phyloP scores from a whole-genome alignment of 92 coral and sea anemone species.

The Isaurus tuberculatus region DNA sequence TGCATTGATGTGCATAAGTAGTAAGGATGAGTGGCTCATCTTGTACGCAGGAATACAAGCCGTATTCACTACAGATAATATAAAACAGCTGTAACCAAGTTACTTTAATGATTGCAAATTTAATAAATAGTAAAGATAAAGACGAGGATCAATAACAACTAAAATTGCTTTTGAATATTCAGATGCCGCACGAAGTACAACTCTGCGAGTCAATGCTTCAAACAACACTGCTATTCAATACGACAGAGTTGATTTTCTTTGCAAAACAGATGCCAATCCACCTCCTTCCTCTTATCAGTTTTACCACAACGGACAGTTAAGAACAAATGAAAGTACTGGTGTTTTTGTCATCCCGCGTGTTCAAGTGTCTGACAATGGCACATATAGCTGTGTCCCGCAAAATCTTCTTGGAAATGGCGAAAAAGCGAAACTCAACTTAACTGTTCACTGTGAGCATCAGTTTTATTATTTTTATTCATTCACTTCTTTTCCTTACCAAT shows the following conservation, averaged over 20 bases:
- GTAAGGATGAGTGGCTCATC: too few relatives aligned
- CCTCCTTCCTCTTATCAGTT: slow-evolving; percentile 23
- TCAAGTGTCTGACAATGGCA: slow-evolving; percentile 6
- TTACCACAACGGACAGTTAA: slow-evolving; percentile 26
- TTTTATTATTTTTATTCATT: too few relatives aligned
- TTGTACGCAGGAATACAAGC: too few relatives aligned
- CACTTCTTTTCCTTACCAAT: too few relatives aligned
- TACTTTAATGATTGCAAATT: too few relatives aligned
- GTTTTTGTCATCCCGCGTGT: slow-evolving; percentile 36
- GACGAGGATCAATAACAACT: background rate
- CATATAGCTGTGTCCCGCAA: slow-evolving; percentile 20
- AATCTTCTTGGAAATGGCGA: slow-evolving; percentile 26
- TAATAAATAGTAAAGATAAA: too few relatives aligned
- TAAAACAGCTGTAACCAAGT: too few relatives aligned
- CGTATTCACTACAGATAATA: too few relatives aligned
- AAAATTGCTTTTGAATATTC: background rate
- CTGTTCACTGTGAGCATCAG: slow-evolving; percentile 33
- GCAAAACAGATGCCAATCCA: slow-evolving; percentile 56
- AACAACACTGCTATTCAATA: slow-evolving; percentile 35
- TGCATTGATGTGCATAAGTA: too few relatives aligned
- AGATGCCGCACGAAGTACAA: slow-evolving; percentile 21
- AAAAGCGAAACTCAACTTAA: slow-evolving; percentile 7
- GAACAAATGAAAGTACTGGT: slow-evolving; percentile 28
- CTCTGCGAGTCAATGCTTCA: slow-evolving; percentile 26
- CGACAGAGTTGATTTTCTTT: slow-evolving; percentile 15